Percentiles rank a stretch among this genome's conserved stretches.
Conservation (phyloP, 1,140 invertebrate genomes). For the Ceratitis capitata region DNA sequence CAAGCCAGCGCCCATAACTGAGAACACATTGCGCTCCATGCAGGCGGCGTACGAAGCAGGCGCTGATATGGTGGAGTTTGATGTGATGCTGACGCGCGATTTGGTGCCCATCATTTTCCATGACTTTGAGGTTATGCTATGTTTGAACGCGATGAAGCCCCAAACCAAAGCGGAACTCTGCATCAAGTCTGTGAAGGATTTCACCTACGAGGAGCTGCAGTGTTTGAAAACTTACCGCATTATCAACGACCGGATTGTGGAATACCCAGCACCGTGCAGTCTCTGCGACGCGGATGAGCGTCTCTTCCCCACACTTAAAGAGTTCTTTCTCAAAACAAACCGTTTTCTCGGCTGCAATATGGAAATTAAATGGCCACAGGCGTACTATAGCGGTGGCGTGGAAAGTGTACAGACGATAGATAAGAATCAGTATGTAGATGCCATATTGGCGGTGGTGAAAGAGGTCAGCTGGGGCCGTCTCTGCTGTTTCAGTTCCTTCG, state of each 20-base stretch:
- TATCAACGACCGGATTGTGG: background rate
- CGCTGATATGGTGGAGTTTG: slow-evolving; percentile 57
- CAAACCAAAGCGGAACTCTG: background rate
- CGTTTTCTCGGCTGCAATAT: slow-evolving; percentile 88
- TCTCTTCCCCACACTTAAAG: slow-evolving; percentile 88
- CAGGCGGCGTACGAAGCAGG: slow-evolving; percentile 34
- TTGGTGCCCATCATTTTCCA: slow-evolving; percentile 53
- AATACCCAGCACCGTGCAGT: slow-evolving; percentile 20
- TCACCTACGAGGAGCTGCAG: slow-evolving; percentile 12
- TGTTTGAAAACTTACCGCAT: slow-evolving; percentile 13
- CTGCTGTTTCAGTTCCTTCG: slow-evolving; percentile 92
- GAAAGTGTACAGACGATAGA: slow-evolving; percentile 73
- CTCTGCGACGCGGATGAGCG: slow-evolving; percentile 73
- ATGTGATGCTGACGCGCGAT: slow-evolving; percentile 55
- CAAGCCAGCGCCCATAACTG: slow-evolving; percentile 70
- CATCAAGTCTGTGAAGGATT: background rate
- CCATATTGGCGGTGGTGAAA: slow-evolving; percentile 78
- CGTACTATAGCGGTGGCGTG: slow-evolving; percentile 79
- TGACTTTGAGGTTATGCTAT: slow-evolving; percentile 46
- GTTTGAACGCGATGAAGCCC: slow-evolving; percentile 43
- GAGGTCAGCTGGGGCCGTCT: slow-evolving; percentile 77
- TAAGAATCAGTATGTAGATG: slow-evolving; percentile 88
- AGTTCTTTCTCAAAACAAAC: slow-evolving; percentile 78
- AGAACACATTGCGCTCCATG: slow-evolving; percentile 53
- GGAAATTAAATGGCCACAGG: slow-evolving; percentile 95